Evolutionary conservation across 2,797 vertebrate species (phyloP), one percentile per base, ranked within the genome.

Genomic region (Notolabrus celidotus): DNA sequence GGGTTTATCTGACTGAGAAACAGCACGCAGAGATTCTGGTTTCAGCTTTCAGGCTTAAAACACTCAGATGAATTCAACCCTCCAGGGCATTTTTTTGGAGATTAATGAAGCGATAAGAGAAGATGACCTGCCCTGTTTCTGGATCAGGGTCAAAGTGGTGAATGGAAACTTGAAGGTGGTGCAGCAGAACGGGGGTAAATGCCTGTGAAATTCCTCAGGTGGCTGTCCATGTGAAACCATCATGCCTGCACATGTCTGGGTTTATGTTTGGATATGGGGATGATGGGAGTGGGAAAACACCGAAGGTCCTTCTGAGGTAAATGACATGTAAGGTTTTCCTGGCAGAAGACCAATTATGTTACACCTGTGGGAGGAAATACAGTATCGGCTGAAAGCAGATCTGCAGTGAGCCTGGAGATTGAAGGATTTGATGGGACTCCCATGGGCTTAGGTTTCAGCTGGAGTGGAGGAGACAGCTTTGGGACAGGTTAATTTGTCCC

Each of bases 171-270:
- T 63, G 0, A 47, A 59, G 71, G 71, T 66, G 46, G 63, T 83
- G 74, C 2, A 25, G 4, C 34, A 17, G 29, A 4, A 54, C 1
- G 1, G 38, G 25, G 11, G 10, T 9, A 43, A 52, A 1, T 0
- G 4, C 2, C 17, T 76, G 73, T 73, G 47, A 84, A 81, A 86
- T 84, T 86, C 82, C 82, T 77, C 77, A 73, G 39, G 22, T 36
- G 53, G 31, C 43, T 52, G 79, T 65, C 49, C 1, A 6, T 5
- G 16, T 0, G 1, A 49, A 43, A 47, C 57, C 46, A 23, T 55
- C 73, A 6, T 67, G 71, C 23, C 74, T 61, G 58, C 69, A 82
- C 83, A 75, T 54, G 74, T 73, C 38, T 3, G 12, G 16, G n/a
- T n/a, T 45, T 31, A 25, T 23, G 16, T 8, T 22, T 16, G 3